These are phyloP conservation scores for Cryptotis parvus DNA, from an alignment of 2,113 vertebrate genomes.

Conservation along the genomic window DNA sequence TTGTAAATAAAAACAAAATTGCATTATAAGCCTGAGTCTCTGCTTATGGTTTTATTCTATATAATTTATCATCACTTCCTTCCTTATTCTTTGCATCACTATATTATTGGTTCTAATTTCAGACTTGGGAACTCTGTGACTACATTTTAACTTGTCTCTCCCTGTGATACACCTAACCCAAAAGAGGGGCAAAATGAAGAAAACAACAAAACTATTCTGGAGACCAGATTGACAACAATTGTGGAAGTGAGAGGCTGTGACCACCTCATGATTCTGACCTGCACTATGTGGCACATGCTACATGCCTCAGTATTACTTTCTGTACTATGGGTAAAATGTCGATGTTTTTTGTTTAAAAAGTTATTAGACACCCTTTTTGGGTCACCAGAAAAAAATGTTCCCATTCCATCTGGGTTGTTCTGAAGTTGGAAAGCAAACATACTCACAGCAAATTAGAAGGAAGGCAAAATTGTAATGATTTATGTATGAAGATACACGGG, in stretches of 20 bases:
- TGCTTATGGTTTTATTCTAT: background rate
- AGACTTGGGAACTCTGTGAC: conserved; percentile 36
- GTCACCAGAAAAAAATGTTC: background rate
- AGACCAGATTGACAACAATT: conserved; percentile 73
- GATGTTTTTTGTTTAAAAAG: conserved; percentile 81
- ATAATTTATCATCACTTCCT: conserved; percentile 44
- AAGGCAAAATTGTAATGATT: background rate
- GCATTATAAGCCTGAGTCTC: too few species aligned
- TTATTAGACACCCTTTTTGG: conserved; percentile 75
- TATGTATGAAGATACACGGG: background rate
- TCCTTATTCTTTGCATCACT: background rate
- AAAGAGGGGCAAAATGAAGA: background rate
- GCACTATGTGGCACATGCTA: conserved; percentile 64
- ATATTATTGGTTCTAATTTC: conserved; percentile 63
- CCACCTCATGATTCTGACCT: conserved; percentile 71
- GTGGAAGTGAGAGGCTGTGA: conserved; percentile 70
- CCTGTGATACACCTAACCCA: background rate
- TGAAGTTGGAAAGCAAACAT: too few species aligned
- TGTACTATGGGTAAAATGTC: conserved; percentile 73
- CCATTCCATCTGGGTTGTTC: too few species aligned
- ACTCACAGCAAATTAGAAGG: too few species aligned
- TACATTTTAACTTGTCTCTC: conserved; percentile 13
- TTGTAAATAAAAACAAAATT: background rate
- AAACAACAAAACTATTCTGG: conserved; percentile 6
- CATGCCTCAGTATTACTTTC: conserved; percentile 75